Percentiles rank a stretch among this genome's conserved stretches.
Evolutionary conservation across 2,113 vertebrate species (phyloP).

Genomic region (Apeltes quadracus): DNA sequence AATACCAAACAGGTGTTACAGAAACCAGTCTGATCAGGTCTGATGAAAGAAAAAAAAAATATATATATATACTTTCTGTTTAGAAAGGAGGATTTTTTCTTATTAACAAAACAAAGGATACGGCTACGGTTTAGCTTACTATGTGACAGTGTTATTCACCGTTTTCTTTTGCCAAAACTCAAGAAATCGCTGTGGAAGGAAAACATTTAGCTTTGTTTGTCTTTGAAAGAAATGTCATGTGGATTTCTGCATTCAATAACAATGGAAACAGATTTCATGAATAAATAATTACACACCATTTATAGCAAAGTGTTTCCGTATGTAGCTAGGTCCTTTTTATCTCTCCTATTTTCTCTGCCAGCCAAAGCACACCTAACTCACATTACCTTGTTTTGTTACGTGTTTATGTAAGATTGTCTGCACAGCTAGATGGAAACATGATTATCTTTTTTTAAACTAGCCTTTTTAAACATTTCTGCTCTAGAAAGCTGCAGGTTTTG

Average conservation of each 20-base stretch:
- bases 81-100: neutral
- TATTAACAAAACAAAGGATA: neutral
- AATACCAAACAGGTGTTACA: neutral
- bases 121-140: neutral
- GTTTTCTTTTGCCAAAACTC: constrained; percentile 22
- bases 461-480: constrained; percentile 36
- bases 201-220: constrained; percentile 45
- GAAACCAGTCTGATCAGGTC: neutral
- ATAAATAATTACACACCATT: constrained; percentile 46
- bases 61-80: neutral
- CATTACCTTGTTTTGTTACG: constrained; percentile 47
- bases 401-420: constrained; percentile 38
- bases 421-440: constrained; percentile 39
- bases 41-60: constrained; percentile 3
- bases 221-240: constrained; percentile 35
- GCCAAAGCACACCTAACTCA: constrained; percentile 38
- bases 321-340: constrained; percentile 24
- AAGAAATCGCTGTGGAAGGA: constrained; percentile 40
- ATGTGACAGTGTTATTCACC: constrained; percentile 1
- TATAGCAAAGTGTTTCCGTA: constrained; percentile 54
- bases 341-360: constrained; percentile 33
- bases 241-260: constrained; percentile 45
- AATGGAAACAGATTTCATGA: constrained; percentile 49
- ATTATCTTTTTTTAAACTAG: constrained; percentile 26
- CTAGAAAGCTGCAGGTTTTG: constrained; percentile 5